Evolutionary conservation across 1,140 invertebrate genomes (phyloP).

Genomic region (Pectinophora gossypiella): DNA sequence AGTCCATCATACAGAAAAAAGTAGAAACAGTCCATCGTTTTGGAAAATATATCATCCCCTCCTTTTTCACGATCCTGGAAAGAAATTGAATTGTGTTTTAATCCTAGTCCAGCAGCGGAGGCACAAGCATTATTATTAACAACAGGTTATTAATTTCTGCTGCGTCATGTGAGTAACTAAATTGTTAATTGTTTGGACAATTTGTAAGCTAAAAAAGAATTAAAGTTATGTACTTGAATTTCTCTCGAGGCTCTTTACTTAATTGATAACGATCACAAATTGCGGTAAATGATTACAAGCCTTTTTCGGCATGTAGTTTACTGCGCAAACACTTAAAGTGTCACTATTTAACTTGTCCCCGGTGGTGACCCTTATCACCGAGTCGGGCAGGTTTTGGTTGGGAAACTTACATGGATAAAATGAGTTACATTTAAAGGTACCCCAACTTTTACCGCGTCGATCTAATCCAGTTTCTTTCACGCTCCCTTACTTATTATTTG

Average conservation of each 20-base stretch:
- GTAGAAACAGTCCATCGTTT: no score
- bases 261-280: background rate
- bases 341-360: background rate
- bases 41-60: no score
- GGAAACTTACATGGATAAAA: background rate
- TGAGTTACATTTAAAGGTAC: background rate
- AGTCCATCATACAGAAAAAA: no score
- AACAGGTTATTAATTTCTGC: no score
- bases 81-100: no score
- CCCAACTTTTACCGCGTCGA: conserved; percentile 9
- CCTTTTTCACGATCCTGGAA: no score
- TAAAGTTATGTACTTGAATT: background rate
- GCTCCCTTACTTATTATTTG: conserved; percentile 28
- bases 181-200: no score
- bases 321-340: background rate
- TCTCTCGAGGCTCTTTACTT: background rate
- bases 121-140: no score
- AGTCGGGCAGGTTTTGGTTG: background rate
- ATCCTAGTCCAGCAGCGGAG: no score
- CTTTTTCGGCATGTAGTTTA: background rate
- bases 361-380: background rate
- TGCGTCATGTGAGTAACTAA: no score
- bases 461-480: conserved; percentile 36
- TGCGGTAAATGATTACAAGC: background rate
- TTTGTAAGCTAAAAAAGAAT: no score